Evolutionary conservation across 2,113 vertebrate genomes (phyloP), one percentile per base, ranked within the genome.

Genomic region (Urocolius indicus): DNA sequence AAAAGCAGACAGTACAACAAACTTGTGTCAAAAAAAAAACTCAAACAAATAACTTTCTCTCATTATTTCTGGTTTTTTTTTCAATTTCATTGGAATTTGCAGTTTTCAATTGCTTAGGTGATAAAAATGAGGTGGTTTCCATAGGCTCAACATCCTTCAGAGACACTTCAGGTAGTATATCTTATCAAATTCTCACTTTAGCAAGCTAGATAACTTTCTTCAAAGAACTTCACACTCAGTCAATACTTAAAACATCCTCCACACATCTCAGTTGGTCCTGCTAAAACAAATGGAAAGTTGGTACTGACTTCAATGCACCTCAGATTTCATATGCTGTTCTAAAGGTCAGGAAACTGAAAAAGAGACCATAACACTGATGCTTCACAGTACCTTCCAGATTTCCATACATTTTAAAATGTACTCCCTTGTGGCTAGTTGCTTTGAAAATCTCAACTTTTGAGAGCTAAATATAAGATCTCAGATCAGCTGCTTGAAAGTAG

Each of bases 331-430:
- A 13, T 3, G 19, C 21, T 71, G 9, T 7, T 65, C 36, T 16
- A 32, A 20, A 72, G 16, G 17, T 36, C 41, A 34, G 8, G 22
- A 62, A 66, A 74, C 38, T 41, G 38, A 41, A 41, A 66, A 65
- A 68, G 5, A 36, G 48, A 38, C 7, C 4, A 32, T 1, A 1
- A 38, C 12, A 46, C 0, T 13, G 13, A 30, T 41, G 19, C 10
- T 34, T 32, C 38, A 21, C 5, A 4, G 29, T 11, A 21, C 17
- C 20, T 67, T 58, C 29, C 34, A 63, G 16, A 67, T 41, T 75
- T 71, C 46, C 15, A 27, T 21, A 11, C 24, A 57, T 61, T 18
- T 18, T 67, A 29, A 59, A 55, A 55, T 43, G n/a, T 2, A 14
- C n/a, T 65, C 4, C 24, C 23, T 26, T 54, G 41, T 19, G 14